Evolutionary conservation across 2,797 vertebrate species (phyloP), one percentile per base, ranked within the genome.

Genomic region (Poliocrania exsul): DNA sequence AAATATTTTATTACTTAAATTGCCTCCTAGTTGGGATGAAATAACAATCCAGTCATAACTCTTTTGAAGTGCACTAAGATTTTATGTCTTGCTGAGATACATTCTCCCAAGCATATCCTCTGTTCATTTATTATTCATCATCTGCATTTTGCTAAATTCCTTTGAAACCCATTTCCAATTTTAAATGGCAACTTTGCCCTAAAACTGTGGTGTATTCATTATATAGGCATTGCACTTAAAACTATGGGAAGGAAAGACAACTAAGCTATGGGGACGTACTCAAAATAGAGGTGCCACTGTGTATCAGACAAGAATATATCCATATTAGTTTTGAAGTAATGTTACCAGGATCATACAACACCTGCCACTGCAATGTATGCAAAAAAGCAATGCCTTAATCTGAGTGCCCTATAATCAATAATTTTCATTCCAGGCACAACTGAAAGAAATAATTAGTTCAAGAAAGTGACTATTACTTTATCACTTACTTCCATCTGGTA

Each of bases 101-200:
- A 38, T 70, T 91, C 88, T 92, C 70, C 47, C 37, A 69, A 93
- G 56, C 67, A n/a, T 10, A 86, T 79, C 57, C 54, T 91, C 66
- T 69, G 7, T 46, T 87, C 90, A 97, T 97, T 93, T 86, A 97
- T 97, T 98, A 97, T 96, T 97, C 79, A 97, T 82, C 61, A 90
- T 91, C 86, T 93, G 44, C 90, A 90, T 82, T 91, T 95, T 95
- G 77, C 75, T 11, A 14, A 96, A 96, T 89, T 96, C 75, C 66
- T 92, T 31, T 71, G 89, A 96, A 96, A 92, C 11, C 16, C 50
- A 78, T 84, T 96, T 93, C 49, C 57, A 86, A 64, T 85, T 96
- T 95, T 80, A 90, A 74, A 86, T 40, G 62, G 38, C 31, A 91
- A 64, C 44, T 60, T 90, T 64, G 19, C 37, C 40, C 49, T 67